phyloP scores from a whole-genome alignment of 2,888 invertebrate genomes.

The Pachymerium ferrugineum region DNA sequence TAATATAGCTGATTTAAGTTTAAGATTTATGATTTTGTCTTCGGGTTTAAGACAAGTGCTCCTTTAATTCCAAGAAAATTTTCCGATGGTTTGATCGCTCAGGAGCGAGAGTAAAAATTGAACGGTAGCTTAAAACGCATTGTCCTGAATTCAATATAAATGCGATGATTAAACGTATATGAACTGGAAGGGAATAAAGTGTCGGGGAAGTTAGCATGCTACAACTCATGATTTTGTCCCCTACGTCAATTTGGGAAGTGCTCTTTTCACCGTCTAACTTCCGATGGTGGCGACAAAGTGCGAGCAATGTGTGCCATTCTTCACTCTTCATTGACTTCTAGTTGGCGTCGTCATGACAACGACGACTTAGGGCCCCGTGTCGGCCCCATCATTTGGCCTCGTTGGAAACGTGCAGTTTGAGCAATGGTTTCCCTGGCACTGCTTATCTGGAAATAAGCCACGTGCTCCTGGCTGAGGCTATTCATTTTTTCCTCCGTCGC shows the following conservation, averaged over 20 bases:
- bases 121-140: too few species aligned
- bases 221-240: neutral
- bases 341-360: neutral
- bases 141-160: neutral
- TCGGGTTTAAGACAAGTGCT: too few species aligned
- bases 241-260: neutral
- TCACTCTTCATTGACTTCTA: neutral
- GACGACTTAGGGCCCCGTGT: neutral
- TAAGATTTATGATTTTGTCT: too few species aligned
- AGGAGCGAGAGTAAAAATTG: too few species aligned
- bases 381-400: neutral
- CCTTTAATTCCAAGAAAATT: too few species aligned
- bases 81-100: too few species aligned
- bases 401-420: neutral
- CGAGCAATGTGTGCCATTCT: neutral
- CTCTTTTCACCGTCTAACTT: neutral
- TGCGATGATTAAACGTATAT: neutral
- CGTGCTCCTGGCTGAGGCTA: neutral
- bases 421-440: neutral
- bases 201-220: neutral
- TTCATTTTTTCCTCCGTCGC: neutral
- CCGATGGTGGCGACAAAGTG: neutral
- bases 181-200: neutral
- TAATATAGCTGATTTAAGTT: too few species aligned
- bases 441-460: neutral